These are phyloP conservation scores for Pseudomyrmex dendroicus DNA, from an alignment of 1,140 invertebrate genomes.

Conservation along the genomic window DNA sequence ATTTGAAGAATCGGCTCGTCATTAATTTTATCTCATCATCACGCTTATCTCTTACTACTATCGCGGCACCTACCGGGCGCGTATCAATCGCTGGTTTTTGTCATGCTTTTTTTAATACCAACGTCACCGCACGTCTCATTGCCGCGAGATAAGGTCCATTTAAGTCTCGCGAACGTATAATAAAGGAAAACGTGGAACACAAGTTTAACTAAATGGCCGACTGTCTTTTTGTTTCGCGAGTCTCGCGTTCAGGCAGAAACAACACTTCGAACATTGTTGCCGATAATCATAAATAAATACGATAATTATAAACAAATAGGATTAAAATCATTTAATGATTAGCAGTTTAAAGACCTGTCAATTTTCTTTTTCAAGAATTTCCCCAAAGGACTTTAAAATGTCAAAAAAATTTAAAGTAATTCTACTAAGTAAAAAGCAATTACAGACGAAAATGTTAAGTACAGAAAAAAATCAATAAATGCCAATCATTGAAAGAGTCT, in stretches of 20 bases:
- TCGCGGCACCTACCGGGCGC: background rate
- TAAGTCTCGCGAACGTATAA: background rate
- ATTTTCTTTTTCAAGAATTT: too few relatives aligned
- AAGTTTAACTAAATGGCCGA: background rate
- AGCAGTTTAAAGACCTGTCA: too few relatives aligned
- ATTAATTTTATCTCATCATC: conserved; percentile 47
- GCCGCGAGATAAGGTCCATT: conserved; percentile 19
- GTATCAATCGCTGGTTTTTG: background rate
- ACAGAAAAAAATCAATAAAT: too few relatives aligned
- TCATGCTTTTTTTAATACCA: background rate
- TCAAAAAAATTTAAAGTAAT: too few relatives aligned
- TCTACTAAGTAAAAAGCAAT: too few relatives aligned
- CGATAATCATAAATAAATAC: background rate
- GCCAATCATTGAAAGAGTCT: too few relatives aligned
- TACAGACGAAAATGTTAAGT: too few relatives aligned
- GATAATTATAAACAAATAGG: too few relatives aligned
- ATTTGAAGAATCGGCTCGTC: background rate
- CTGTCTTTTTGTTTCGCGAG: background rate
- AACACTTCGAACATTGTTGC: too few relatives aligned
- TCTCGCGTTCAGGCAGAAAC: too few relatives aligned
- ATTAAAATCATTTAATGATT: too few relatives aligned
- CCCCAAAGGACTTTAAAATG: too few relatives aligned
- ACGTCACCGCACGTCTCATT: background rate
- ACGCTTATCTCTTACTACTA: conserved; percentile 58
- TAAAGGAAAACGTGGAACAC: background rate